phyloP scores from a whole-genome alignment of 2,888 invertebrate genomes.

The Sminthurides aquaticus region DNA sequence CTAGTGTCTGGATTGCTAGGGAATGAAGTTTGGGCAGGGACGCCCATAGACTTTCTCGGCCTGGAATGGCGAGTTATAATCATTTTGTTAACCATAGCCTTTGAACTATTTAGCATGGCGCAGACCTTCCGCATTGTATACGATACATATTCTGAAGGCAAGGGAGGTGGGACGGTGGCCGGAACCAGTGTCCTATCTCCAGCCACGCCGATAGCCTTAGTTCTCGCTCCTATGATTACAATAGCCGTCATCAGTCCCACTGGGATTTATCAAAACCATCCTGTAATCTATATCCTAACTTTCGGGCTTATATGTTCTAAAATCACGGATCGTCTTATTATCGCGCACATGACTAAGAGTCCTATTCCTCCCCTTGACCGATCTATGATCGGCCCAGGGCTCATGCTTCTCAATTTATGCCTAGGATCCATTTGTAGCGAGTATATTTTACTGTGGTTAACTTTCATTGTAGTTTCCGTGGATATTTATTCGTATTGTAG shows the following conservation, averaged over 20 bases:
- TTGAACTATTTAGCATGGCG: constrained; percentile 10
- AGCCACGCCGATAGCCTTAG: constrained; percentile 83
- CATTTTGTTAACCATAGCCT: constrained; percentile 5
- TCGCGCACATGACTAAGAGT: constrained; percentile 98
- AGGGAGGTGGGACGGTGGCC: constrained; percentile 92
- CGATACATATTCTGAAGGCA: constrained; percentile 75
- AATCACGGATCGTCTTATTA: constrained; percentile 90
- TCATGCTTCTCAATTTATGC: constrained; percentile 96
- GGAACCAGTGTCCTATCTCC: constrained; percentile 96
- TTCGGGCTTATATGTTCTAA: constrained; percentile 96
- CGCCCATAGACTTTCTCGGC: constrained; percentile 52
- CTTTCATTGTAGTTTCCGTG: constrained; percentile 71
- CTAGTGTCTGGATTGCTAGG: constrained; percentile 79
- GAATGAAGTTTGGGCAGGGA: constrained; percentile 72
- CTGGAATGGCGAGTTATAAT: constrained; percentile 5
- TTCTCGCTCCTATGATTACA: constrained; percentile 82
- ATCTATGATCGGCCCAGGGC: constrained; percentile 82
- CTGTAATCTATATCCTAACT: constrained; percentile 82
- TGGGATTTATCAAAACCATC: constrained; percentile 79
- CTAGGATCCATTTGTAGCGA: constrained; percentile 88
- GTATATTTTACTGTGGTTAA: constrained; percentile 80
- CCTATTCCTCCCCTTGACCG: constrained; percentile 95
- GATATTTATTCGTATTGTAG: constrained; percentile 77
- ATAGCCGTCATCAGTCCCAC: constrained; percentile 84
- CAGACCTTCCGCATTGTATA: constrained; percentile 12